These are phyloP conservation scores for Vanessa tameamea DNA, from an alignment of 1,140 invertebrate genomes.

Conservation along the genomic window DNA sequence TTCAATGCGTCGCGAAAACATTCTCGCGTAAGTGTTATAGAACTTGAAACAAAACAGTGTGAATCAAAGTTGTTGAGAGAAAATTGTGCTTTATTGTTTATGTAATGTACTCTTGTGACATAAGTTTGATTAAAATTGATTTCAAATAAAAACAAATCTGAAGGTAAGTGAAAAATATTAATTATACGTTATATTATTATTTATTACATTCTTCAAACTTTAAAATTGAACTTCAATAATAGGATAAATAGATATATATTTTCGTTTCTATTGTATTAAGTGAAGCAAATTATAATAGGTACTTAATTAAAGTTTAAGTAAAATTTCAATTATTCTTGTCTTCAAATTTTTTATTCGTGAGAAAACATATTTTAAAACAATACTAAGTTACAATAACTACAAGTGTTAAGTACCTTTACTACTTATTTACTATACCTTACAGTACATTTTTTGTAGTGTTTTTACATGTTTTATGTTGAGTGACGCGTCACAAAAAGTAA, in stretches of 20 bases:
- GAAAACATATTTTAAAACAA: not conserved
- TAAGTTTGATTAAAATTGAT: conserved; percentile 22
- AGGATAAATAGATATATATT: not conserved
- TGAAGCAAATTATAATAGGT: not conserved
- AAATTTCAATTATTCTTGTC: not conserved
- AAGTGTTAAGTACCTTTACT: not conserved
- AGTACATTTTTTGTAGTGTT: conserved; percentile 6
- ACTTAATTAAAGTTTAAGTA: not conserved
- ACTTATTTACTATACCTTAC: not conserved
- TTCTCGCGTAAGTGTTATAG: conserved; percentile 60
- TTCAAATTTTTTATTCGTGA: not conserved
- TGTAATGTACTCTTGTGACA: conserved; percentile 55
- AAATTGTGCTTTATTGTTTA: conserved; percentile 64
- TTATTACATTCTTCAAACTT: no score
- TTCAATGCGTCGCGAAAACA: conserved; percentile 61
- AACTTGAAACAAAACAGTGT: conserved; percentile 66
- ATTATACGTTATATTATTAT: not conserved
- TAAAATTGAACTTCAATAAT: no score
- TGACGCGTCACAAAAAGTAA: conserved; percentile 43
- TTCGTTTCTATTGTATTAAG: not conserved
- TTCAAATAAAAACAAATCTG: conserved; percentile 24
- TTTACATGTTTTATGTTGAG: conserved; percentile 26
- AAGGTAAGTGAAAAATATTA: conserved; percentile 49
- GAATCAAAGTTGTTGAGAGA: conserved; percentile 60
- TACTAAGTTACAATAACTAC: not conserved